Evolutionary conservation across 2,113 vertebrate species (phyloP).

Genomic region (Engraulis encrasicolus): DNA sequence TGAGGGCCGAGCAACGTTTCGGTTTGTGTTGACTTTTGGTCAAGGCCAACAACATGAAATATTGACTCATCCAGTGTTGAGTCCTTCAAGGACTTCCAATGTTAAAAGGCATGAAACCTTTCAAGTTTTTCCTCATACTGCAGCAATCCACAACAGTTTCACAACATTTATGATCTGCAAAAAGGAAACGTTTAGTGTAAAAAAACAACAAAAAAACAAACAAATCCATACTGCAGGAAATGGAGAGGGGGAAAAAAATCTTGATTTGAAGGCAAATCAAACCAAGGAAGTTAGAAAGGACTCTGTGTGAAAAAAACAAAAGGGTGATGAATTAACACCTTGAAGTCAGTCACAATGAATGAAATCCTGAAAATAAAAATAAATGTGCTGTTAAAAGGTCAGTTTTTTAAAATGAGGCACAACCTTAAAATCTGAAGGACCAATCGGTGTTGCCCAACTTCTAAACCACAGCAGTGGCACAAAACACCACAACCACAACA

Average conservation of each 20-base stretch:
- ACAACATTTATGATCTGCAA: background rate
- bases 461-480: conserved; percentile 6
- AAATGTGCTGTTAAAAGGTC: conserved; percentile 1
- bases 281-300: background rate
- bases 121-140: background rate
- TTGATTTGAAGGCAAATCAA: conserved; percentile 15
- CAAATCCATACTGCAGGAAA: background rate
- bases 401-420: background rate
- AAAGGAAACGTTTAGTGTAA: conserved; percentile 6
- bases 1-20: too few relatives aligned
- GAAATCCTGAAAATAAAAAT: conserved; percentile 9
- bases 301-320: background rate
- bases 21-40: background rate
- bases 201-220: conserved; percentile 7
- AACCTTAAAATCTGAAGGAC: background rate
- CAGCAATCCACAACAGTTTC: background rate
- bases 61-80: background rate
- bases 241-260: background rate
- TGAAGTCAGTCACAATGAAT: background rate
- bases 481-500: conserved; percentile 34
- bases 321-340: background rate
- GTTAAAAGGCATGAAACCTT: background rate
- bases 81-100: background rate
- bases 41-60: background rate
- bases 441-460: background rate